Evolutionary conservation across 2,888 invertebrate species (phyloP), one percentile per base, ranked within the genome.

Genomic region (Ryuthela nishihirai): DNA sequence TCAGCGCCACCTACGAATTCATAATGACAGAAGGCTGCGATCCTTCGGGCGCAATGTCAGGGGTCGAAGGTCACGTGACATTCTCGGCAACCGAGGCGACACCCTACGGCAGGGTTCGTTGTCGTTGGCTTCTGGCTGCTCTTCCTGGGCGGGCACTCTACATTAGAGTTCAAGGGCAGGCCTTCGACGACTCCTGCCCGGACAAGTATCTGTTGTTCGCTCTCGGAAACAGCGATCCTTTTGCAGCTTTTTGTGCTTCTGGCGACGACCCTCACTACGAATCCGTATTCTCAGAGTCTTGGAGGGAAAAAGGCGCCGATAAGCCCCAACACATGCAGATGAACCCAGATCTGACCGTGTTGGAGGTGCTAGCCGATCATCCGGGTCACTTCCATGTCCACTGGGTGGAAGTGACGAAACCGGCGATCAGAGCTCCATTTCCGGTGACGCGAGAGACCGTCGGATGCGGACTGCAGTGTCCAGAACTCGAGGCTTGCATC

Each of bases 1-100:
- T 88, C 75, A 86, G 87, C 69, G 88, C 85, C 7, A 75, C 79
- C 12, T 89, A 87, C 74, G 88, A 88, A 72, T 88, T 89, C 68
- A 79, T 88, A 10, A 81, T 85, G 69, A 77, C 83, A 40, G 40
- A 56, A 6, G 45, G 38, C 2, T 21, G 43, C 0, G 25, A 34
- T 3, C 9, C 36, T 4, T 29, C 42, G 12, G 46, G 17, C 2
- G 24, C 24, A 3, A 47, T 52, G 26, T 48, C 50, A 39, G 60
- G 60, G 4, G 50, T 55, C 5, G 41, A 41, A 17, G 63, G 63
- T n/a, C 54, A 55, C 4, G 15, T 63, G 12, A 20, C 20, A 1
- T 36, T 59, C 5, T 49, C 24, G 10, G n/a, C 41, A 9, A 43
- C 47, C 10, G 40, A 45, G 20, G 36, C 39, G 10, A 20, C 35